Evolutionary conservation across 2,797 vertebrate genomes (phyloP), one percentile per base, ranked within the genome.

Genomic region (Spea hammondii): DNA sequence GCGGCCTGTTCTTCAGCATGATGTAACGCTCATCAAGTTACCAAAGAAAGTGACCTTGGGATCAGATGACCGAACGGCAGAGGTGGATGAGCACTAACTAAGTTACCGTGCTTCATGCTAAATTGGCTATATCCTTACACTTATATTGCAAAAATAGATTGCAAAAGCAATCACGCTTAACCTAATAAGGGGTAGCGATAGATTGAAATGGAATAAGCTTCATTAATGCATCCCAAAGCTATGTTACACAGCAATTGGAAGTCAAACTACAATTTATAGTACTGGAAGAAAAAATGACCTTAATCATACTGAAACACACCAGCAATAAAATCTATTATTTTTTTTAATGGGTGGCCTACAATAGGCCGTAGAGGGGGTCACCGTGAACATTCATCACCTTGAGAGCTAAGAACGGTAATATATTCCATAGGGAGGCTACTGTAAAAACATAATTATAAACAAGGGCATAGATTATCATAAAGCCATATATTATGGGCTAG

Each of bases 1-100:
- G 81, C 80, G 90, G 87, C 87, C 89, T 92, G 89, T 89, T 92
- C 90, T 87, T 83, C 74, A 17, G 74, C 83, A 84, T 97, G 95
- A 96, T 93, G 92, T 96, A 89, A 97, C 92, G 86, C 84, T 86
- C 88, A 84, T 85, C 83, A 67, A 84, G 84, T 89, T 87, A 83
- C 86, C 86, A 76, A 80, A 83, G 80, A 49, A 49, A 1, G 49
- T 88, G 90, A 93, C 91, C 90, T 89, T 93, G 89, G 89, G 17
- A 79, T 88, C 79, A 50, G 80, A 83, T 87, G 82, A 83, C 84
- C 84, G 77, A 86, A 72, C 80, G 82, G 68, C 55, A 74, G 64
- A 84, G 84, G 79, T 85, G 79, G 70, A 80, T 86, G 66, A 55
- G 72, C 47, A 50, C 75, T 82, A 73, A 82, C 70, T 47, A 65